These are phyloP conservation scores for Thamnophis sirtalis DNA, from an alignment of 2,113 vertebrate species.

Conservation along the genomic window DNA sequence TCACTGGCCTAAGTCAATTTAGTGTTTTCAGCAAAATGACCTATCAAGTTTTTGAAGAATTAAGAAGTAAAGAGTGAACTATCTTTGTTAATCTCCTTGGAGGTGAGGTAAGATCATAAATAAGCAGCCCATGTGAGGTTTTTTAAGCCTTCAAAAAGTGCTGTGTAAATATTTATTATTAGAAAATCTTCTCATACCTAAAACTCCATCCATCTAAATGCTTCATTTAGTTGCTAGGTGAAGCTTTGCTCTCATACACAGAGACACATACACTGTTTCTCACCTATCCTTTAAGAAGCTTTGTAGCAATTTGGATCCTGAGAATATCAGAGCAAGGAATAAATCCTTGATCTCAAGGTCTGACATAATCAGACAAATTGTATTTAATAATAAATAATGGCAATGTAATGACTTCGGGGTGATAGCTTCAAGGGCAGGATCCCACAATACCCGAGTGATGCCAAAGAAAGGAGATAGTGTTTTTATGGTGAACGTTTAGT, in stretches of 20 bases:
- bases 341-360: slow-evolving; percentile 12
- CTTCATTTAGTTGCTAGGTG: background rate
- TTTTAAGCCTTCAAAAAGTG: background rate
- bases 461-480: slow-evolving; percentile 34
- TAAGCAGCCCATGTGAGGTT: background rate
- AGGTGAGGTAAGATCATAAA: background rate
- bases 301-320: slow-evolving; percentile 20
- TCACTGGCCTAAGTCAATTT: no score
- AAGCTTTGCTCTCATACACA: background rate
- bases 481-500: slow-evolving; percentile 45
- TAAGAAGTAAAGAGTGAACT: background rate
- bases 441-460: slow-evolving; percentile 41
- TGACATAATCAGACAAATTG: background rate
- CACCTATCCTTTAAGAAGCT: background rate
- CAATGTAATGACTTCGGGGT: slow-evolving; percentile 13
- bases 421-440: background rate
- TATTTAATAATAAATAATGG: slow-evolving; percentile 29
- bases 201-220: background rate
- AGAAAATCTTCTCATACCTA: background rate
- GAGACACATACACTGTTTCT: background rate
- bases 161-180: background rate
- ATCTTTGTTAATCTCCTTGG: background rate
- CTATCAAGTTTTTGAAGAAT: background rate
- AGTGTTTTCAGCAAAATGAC: background rate
- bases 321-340: background rate